Base-by-base conservation (phyloP, 2,888 invertebrate genomes). In the Agriopis aurantiaria region DNA sequence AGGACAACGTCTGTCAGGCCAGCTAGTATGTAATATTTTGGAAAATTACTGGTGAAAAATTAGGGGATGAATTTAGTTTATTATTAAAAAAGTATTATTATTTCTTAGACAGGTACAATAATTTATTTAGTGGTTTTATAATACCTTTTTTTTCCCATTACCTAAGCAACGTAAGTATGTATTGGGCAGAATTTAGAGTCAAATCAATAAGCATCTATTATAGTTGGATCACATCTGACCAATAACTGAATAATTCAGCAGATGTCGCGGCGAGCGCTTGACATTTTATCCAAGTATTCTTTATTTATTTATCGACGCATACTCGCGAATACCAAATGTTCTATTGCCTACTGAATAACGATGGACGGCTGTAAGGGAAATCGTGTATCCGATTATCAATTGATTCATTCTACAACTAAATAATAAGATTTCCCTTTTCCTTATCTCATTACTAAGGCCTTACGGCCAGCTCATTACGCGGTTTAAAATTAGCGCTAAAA, bases 301-400 rank as follows among this genome's bases (percentile, higher is more conserved):
- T 74, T 80, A 78, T 80, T 79, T 82, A 82, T 81, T 81, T 76
- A 77, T 79, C 79, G 74, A 74, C 75, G 75, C 72, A 77, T 75
- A 70, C 76, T 76, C 75, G 78, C 78, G 82, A 78, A 80, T 80
- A 81, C 70, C 58, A 49, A 69, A 68, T 48, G 53, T 62, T 57
- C 43, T 65, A 59, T 64, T 62, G 62, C 56, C 69, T 68, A 68
- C 57, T 43, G 57, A 60, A 63, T 59, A 33, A 23, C 46, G 17
- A 59, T 56, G 41, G 40, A 52, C 52, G 10, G 52, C 41, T 55
- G 40, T 12, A 40, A 57, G 17, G 56, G 43, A 57, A 57, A 43
- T 43, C 43, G n/a, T 57, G 43, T 57, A 43, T 57, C 10, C 56
- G 41, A 43, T 17, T 43, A 43, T 3, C 40, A 40, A 33, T 51